Evolutionary conservation across 2,888 invertebrate species (phyloP).

Genomic region (Leucophenga montana): DNA sequence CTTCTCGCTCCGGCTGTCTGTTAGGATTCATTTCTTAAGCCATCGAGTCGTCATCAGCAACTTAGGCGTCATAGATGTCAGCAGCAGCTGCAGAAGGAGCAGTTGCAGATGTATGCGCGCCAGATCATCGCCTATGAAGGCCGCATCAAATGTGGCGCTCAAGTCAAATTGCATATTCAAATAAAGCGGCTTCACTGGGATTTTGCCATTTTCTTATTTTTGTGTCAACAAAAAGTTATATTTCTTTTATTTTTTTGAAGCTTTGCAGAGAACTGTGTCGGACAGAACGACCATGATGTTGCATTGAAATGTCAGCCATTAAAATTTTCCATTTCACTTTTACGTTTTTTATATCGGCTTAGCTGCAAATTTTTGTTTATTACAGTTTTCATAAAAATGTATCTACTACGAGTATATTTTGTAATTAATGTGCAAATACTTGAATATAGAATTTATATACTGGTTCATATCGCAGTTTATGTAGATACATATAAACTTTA

Average conservation of each 20-base stretch:
- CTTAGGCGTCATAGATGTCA: conserved; percentile 41
- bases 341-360: no score
- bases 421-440: conserved; percentile 12
- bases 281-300: no score
- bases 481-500: no score
- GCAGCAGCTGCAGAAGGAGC: conserved; percentile 32
- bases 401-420: neutral
- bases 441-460: neutral
- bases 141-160: conserved; percentile 33
- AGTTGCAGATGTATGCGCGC: conserved; percentile 46
- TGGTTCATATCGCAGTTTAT: no score
- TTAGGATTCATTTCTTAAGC: conserved; percentile 55
- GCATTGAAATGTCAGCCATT: no score
- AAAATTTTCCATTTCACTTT: no score
- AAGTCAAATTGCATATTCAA: conserved; percentile 67
- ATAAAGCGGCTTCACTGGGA: conserved; percentile 52
- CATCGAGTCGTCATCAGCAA: conserved; percentile 55
- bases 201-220: neutral
- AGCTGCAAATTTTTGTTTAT: neutral
- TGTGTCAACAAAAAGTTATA: no score
- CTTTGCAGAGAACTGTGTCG: neutral
- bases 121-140: conserved; percentile 40
- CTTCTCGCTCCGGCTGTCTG: neutral
- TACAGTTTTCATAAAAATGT: no score
- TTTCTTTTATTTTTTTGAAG: neutral